Evolutionary conservation across 2,888 invertebrate species (phyloP), one percentile per base, ranked within the genome.

Genomic region (Cinara cedri): DNA sequence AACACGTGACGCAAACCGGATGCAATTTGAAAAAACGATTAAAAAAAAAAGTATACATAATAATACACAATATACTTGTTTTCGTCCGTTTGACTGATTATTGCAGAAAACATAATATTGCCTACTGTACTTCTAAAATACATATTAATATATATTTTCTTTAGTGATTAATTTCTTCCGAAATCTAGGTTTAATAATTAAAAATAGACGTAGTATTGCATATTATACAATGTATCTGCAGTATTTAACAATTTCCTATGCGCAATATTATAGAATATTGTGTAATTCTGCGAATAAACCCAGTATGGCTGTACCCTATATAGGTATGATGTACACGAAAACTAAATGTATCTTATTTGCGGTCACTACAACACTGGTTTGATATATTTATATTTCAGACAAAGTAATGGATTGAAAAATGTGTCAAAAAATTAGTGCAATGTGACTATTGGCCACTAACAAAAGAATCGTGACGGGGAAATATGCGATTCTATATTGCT

Each of bases 1-100:
- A 34, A 44, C n/a, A 71, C 44, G 26, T 34, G 60, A 49, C 16
- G 21, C 16, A 9, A 14, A 51, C 62, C 51, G 72, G 72, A 63
- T 34, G 62, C 19, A 34, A 34, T 74, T 34, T 51, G 34, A 63
- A 21, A 49, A n/a, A n/a, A n/a, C n/a, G n/a, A n/a, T n/a, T n/a
- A n/a, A n/a, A n/a, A 62, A 72, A 16, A n/a, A 51, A 49, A 46
- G 34, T 51, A 34, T 34, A n/a, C n/a, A 19, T 11, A 51, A n/a
- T 71, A 19, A 44, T 44, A 34, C 6, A 34, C 6, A 34, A 6
- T 34, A 34, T 34, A 34, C 34, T 34, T 34, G 6, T 34, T 34
- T 34, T 19, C 19, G n/a, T 26, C 34, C 34, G 6, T 34, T 4
- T 34, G 34, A 19, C 42, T 14, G 42, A 26, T 16, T 42, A 42